These are phyloP conservation scores for Heteractis magnifica DNA, from an alignment of 92 coral and sea anemone species.

Conservation along the genomic window DNA sequence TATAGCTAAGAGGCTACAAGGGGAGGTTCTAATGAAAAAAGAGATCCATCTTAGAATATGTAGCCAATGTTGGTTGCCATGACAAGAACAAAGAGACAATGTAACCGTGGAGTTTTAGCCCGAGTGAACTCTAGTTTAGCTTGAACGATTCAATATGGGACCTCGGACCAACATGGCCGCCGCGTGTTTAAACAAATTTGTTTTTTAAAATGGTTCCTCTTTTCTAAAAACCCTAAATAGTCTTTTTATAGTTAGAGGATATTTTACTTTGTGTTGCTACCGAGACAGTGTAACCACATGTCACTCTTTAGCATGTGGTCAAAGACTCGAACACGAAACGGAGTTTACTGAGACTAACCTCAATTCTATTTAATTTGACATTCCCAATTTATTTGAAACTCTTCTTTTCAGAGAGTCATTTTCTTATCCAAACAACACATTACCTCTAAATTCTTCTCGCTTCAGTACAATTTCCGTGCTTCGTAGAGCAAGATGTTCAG, in stretches of 20 bases:
- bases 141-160: too few species aligned
- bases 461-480: background rate
- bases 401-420: background rate
- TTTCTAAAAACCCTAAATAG: background rate
- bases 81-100: too few species aligned
- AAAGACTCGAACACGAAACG: background rate
- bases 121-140: too few species aligned
- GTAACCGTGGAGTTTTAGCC: too few species aligned
- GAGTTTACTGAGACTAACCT: background rate
- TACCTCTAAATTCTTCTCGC: background rate
- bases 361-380: background rate
- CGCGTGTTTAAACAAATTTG: too few species aligned
- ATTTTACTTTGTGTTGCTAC: background rate
- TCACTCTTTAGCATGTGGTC: background rate
- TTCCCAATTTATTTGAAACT: background rate
- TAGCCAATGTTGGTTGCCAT: too few species aligned
- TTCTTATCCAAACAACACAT: background rate
- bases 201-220: too few species aligned
- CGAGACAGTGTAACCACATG: background rate
- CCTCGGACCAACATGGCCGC: too few species aligned
- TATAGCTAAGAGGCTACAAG: too few species aligned
- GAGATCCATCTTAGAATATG: too few species aligned
- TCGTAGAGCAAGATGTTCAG: background rate
- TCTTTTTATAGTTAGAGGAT: background rate
- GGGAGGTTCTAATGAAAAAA: too few species aligned